phyloP scores from a whole-genome alignment of 2,888 invertebrate species.

The Lordiphosa fenestrarum region DNA sequence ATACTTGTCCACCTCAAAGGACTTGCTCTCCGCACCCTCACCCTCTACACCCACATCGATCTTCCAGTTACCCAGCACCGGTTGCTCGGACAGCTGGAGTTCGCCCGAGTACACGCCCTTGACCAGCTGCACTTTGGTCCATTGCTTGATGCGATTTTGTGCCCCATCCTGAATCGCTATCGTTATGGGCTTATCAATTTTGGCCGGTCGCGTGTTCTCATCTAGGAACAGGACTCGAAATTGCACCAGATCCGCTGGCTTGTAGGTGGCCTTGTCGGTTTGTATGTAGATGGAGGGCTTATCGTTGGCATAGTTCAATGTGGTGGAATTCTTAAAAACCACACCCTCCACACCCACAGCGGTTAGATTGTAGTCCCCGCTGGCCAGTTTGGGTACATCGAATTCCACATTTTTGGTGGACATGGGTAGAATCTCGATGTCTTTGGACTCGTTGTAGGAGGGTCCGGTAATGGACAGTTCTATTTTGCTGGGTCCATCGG shows the following conservation, averaged over 20 bases:
- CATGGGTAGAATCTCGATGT: constrained; percentile 86
- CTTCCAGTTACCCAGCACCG: constrained; percentile 93
- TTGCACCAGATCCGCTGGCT: constrained; percentile 90
- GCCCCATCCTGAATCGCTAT: constrained; percentile 82
- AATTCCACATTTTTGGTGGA: constrained; percentile 86
- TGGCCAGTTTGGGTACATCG: constrained; percentile 82
- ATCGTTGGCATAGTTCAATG: constrained; percentile 87
- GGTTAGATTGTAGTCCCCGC: constrained; percentile 71
- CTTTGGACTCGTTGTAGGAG: constrained; percentile 85
- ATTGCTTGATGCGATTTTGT: constrained; percentile 91
- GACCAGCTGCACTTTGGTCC: constrained; percentile 85
- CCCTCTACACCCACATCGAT: constrained; percentile 85
- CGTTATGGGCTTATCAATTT: constrained; percentile 69
- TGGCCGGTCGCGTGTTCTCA: constrained; percentile 85
- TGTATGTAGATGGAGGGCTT: constrained; percentile 89
- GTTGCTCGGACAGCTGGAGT: constrained; percentile 88
- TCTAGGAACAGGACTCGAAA: constrained; percentile 87
- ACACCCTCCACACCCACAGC: constrained; percentile 85
- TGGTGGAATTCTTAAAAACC: constrained; percentile 87
- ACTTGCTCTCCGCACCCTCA: constrained; percentile 44
- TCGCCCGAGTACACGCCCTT: constrained; percentile 89
- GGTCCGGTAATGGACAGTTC: constrained; percentile 88
- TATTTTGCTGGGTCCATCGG: constrained; percentile 80
- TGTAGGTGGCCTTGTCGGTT: constrained; percentile 95
- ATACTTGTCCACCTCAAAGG: constrained; percentile 89